Evolutionary conservation across 1,140 invertebrate genomes (phyloP).

Genomic region (Whitmania pigra): DNA sequence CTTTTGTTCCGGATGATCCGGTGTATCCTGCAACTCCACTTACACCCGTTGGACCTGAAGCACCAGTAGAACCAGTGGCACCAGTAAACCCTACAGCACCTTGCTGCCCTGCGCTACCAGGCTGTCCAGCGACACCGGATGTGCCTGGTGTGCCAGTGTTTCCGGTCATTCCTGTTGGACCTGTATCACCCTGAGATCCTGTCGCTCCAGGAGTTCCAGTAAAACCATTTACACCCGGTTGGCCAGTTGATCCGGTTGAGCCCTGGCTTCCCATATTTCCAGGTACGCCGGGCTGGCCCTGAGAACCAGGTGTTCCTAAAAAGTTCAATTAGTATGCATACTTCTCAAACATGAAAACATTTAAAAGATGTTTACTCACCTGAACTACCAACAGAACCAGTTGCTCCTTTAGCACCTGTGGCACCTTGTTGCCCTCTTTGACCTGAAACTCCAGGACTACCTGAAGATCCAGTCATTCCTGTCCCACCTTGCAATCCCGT

Average conservation of each 20-base stretch:
- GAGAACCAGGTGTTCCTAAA: conserved; percentile 1
- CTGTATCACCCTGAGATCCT: background rate
- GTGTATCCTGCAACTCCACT: conserved; percentile 29
- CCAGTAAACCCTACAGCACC: conserved; percentile 14
- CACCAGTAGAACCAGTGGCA: conserved; percentile 36
- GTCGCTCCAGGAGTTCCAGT: background rate
- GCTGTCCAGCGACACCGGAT: conserved; percentile 31
- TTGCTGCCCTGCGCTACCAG: conserved; percentile 49
- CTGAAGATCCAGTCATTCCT: conserved; percentile 13
- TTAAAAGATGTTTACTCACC: background rate
- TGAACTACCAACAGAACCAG: background rate
- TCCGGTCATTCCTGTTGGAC: conserved; percentile 5
- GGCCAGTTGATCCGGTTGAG: conserved; percentile 37
- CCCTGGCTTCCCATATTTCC: conserved; percentile 20
- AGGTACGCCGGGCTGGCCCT: conserved; percentile 2
- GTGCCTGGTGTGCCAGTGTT: background rate
- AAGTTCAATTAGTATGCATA: too few species aligned
- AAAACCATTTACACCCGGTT: conserved; percentile 45
- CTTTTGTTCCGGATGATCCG: conserved; percentile 49
- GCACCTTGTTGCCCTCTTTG: conserved; percentile 15
- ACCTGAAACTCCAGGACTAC: conserved; percentile 18
- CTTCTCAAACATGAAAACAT: too few species aligned
- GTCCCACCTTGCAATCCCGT: conserved; percentile 17
- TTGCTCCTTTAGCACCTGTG: conserved; percentile 15
- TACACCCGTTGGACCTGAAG: conserved; percentile 30